phyloP scores from a whole-genome alignment of 2,797 vertebrate genomes.

The Anas capensis region DNA sequence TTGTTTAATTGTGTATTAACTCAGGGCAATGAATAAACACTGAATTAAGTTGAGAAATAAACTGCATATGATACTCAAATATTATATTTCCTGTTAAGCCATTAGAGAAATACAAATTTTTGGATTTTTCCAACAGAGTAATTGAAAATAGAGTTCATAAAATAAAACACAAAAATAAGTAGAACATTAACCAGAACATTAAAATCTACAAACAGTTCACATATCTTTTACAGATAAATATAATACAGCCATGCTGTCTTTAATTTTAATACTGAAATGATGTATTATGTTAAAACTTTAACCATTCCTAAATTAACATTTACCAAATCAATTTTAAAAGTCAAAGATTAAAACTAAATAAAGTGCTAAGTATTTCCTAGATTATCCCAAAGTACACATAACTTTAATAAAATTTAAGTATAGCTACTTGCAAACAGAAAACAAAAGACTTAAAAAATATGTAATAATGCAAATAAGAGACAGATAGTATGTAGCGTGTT shows the following conservation, averaged over 20 bases:
- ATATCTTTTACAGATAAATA: not conserved
- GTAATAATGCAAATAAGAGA: not conserved
- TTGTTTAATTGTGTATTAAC: not conserved
- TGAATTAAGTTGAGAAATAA: not conserved
- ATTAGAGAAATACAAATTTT: not conserved
- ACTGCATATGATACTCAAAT: not conserved
- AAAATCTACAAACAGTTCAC: not conserved
- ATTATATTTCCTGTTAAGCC: not conserved
- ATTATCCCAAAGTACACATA: not conserved
- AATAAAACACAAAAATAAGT: not conserved
- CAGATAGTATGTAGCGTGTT: constrained; percentile 16
- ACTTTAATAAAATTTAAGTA: not conserved
- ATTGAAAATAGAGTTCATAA: not conserved
- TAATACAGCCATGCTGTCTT: not conserved
- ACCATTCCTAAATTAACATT: not conserved
- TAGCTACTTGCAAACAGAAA: not conserved
- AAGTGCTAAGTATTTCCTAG: not conserved
- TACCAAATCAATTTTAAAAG: not conserved
- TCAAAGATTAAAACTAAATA: not conserved
- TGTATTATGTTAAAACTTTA: not conserved
- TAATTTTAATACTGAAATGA: not conserved
- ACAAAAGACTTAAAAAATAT: not conserved
- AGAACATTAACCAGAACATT: not conserved
- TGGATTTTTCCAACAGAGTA: not conserved
- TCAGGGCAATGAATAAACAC: not conserved